A percentile compares a stretch with the other conserved stretches of the same genome.
Evolutionary conservation across 2,888 invertebrate genomes (phyloP).

Genomic region (Oegoconia quadripuncta): DNA sequence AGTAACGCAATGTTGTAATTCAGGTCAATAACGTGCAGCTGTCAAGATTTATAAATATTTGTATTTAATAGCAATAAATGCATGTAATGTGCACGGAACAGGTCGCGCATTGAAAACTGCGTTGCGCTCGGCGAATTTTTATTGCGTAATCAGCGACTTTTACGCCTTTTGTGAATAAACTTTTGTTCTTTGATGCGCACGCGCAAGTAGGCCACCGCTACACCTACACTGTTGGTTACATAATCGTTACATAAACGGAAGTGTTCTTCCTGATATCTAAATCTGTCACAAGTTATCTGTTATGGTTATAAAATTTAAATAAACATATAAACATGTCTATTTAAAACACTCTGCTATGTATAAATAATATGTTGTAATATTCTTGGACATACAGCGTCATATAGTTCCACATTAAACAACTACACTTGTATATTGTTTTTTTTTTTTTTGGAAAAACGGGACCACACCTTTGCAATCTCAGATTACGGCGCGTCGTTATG

Average conservation of each 20-base stretch:
- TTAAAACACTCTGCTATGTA: too few species aligned
- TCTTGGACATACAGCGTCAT: too few species aligned
- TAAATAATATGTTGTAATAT: too few species aligned
- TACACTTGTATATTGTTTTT: too few species aligned
- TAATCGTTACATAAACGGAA: slow-evolving; percentile 10
- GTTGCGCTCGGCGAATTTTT: slow-evolving; percentile 13
- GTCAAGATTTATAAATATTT: slow-evolving; percentile 3
- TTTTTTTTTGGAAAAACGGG: too few species aligned
- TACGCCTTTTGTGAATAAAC: slow-evolving; percentile 8
- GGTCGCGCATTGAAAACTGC: slow-evolving; percentile 17
- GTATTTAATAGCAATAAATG: slow-evolving; percentile 2
- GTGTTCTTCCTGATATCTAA: slow-evolving; percentile 1
- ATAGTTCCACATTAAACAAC: too few species aligned
- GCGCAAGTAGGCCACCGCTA: slow-evolving; percentile 5
- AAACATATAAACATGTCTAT: too few species aligned
- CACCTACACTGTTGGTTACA: slow-evolving; percentile 4
- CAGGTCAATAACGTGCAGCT: slow-evolving; percentile 43
- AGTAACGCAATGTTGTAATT: slow-evolving; percentile 43
- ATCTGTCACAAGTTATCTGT: too few species aligned
- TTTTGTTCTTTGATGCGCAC: slow-evolving; percentile 8
- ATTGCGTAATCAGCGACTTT: slow-evolving; percentile 26
- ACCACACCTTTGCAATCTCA: too few species aligned
- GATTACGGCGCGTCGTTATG: too few species aligned
- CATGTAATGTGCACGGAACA: slow-evolving; percentile 19
- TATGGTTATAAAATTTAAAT: too few species aligned